Evolutionary conservation across 2,888 invertebrate genomes (phyloP).

Genomic region (Apomyelois bistriatella): DNA sequence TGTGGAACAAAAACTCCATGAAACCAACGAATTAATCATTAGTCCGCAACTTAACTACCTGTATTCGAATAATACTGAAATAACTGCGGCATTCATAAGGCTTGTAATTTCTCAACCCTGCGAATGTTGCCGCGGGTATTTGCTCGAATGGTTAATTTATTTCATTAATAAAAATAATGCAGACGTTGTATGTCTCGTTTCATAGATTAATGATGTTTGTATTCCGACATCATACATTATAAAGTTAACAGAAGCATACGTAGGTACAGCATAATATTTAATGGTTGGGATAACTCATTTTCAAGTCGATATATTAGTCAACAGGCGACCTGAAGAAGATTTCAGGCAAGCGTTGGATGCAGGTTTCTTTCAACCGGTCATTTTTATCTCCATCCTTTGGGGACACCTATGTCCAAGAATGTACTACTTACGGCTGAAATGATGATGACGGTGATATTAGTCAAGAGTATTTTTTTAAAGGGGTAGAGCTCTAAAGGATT

Average conservation of each 20-base stretch:
- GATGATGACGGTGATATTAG: too few relatives aligned
- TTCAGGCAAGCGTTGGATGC: too few relatives aligned
- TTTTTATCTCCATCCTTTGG: too few relatives aligned
- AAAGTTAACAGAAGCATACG: neutral
- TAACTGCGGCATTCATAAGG: conserved; percentile 46
- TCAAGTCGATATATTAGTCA: too few relatives aligned
- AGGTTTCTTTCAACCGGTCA: too few relatives aligned
- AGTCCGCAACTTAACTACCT: conserved; percentile 45
- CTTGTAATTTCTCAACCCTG: conserved; percentile 36
- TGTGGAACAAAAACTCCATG: conserved; percentile 72
- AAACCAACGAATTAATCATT: conserved; percentile 71
- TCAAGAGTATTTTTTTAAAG: too few relatives aligned
- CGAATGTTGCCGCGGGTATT: conserved; percentile 23
- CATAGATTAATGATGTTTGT: conserved; percentile 15
- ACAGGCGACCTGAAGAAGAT: too few relatives aligned
- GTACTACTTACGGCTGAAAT: too few relatives aligned
- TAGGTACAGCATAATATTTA: neutral
- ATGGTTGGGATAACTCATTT: too few relatives aligned
- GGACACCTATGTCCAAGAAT: too few relatives aligned
- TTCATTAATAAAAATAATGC: conserved; percentile 6
- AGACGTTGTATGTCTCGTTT: conserved; percentile 14
- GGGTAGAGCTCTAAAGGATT: too few relatives aligned
- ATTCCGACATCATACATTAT: neutral
- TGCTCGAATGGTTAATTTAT: conserved; percentile 14
- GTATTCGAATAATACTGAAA: conserved; percentile 52